phyloP scores from a whole-genome alignment of 2,113 vertebrate species.

The Zosterops pallidus region DNA sequence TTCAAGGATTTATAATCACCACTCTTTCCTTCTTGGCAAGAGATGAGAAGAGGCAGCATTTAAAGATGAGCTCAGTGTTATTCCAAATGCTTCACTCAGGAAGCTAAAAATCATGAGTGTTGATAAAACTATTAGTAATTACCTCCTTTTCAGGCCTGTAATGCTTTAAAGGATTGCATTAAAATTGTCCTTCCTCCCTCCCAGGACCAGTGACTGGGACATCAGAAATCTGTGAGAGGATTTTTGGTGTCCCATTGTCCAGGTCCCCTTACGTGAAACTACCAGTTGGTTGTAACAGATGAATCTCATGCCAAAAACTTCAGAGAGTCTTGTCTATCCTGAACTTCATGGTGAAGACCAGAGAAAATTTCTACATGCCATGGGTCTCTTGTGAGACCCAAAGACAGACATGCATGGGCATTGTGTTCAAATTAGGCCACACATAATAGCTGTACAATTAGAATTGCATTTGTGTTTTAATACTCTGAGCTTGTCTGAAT shows the following conservation, averaged over 20 bases:
- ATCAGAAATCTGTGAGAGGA: background rate
- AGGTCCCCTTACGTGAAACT: background rate
- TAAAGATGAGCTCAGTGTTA: background rate
- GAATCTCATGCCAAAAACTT: background rate
- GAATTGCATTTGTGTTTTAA: background rate
- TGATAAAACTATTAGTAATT: constrained; percentile 4
- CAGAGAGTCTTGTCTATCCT: background rate
- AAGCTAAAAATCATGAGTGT: background rate
- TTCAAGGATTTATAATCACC: background rate
- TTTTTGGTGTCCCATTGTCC: background rate
- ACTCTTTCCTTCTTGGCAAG: constrained; percentile 1
- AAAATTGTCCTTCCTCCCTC: background rate
- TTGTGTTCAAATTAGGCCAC: background rate
- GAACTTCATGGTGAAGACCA: background rate
- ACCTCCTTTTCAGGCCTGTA: background rate
- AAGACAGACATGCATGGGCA: rapidly evolving
- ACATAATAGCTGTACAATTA: background rate
- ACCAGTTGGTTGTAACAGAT: background rate
- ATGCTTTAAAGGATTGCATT: background rate
- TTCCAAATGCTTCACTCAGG: background rate
- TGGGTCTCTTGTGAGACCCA: background rate
- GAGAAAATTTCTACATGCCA: rapidly evolving
- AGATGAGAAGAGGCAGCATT: background rate
- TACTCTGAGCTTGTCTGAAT: background rate
- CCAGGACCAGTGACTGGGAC: background rate